Conservation (phyloP, 2,888 invertebrate species). For the Julus scanicus region DNA sequence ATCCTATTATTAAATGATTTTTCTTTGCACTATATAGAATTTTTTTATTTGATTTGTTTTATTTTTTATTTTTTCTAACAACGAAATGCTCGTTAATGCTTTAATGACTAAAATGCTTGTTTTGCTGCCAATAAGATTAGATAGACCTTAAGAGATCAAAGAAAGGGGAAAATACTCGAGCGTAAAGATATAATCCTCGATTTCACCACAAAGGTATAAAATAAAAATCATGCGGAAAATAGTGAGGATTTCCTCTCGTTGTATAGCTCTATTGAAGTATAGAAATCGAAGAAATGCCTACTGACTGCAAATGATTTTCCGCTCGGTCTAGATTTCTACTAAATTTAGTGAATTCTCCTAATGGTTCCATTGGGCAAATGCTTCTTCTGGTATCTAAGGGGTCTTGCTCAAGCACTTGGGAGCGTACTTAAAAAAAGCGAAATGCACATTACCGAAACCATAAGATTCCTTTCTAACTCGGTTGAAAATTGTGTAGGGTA, state of each 20-base stretch:
- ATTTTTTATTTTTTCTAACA: not conserved
- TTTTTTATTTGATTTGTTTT: not conserved
- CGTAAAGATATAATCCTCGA: conserved; percentile 29
- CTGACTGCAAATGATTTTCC: conserved; percentile 42
- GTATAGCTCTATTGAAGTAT: not conserved
- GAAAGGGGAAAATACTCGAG: conserved; percentile 6
- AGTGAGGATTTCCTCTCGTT: not conserved
- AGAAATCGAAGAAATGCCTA: conserved; percentile 38
- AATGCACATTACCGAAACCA: conserved; percentile 16
- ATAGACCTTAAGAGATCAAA: conserved; percentile 20
- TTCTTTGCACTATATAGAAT: too few species aligned
- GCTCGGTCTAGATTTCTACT: conserved; percentile 30
- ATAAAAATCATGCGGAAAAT: conserved; percentile 39
- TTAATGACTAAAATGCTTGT: conserved; percentile 35
- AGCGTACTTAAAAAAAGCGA: conserved; percentile 4
- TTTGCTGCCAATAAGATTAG: conserved; percentile 1
- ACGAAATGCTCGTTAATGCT: conserved; percentile 7
- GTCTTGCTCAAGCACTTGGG: not conserved
- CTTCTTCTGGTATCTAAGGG: not conserved
- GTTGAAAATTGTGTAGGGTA: not conserved
- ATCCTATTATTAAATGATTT: not conserved
- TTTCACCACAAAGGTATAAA: conserved; percentile 39
- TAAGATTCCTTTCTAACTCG: conserved; percentile 38
- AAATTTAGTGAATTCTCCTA: conserved; percentile 19
- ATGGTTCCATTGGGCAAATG: conserved; percentile 30